A percentile compares a stretch with the other conserved stretches of the same genome.
These are phyloP conservation scores for Apeltes quadracus DNA, from an alignment of 2,113 vertebrate genomes.

Conservation along the genomic window DNA sequence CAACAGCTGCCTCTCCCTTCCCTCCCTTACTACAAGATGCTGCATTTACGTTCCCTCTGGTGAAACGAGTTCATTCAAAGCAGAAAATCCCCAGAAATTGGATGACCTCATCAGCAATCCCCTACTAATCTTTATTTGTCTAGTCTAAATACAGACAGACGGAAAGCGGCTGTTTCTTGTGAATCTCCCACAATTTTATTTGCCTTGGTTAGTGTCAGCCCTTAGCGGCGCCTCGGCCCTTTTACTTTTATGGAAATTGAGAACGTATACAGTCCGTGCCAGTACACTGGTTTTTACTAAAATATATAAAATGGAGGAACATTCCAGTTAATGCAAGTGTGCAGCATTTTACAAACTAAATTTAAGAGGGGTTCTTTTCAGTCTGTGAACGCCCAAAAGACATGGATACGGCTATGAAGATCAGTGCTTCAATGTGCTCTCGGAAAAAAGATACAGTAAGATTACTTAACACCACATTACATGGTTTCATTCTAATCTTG, in stretches of 20 bases:
- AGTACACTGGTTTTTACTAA: not conserved
- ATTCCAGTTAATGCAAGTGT: not conserved
- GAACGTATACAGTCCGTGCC: no score
- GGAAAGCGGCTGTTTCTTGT: slow-evolving; percentile 16
- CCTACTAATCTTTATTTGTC: slow-evolving; percentile 49
- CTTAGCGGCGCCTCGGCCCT: not conserved
- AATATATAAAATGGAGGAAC: not conserved
- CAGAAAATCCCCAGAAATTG: slow-evolving; percentile 41
- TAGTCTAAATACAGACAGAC: slow-evolving; percentile 19
- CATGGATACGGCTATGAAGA: not conserved
- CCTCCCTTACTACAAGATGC: slow-evolving; percentile 23
- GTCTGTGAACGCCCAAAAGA: not conserved
- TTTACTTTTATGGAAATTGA: not conserved
- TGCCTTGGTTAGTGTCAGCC: not conserved
- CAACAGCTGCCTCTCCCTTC: slow-evolving; percentile 34
- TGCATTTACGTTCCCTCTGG: slow-evolving; percentile 33
- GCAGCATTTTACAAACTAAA: not conserved
- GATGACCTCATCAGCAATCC: slow-evolving; percentile 45
- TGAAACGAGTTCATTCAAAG: slow-evolving; percentile 34
- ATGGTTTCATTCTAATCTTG: not conserved
- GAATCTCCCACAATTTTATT: not conserved
- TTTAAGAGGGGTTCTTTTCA: not conserved
- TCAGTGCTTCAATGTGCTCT: not conserved
- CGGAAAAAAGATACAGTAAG: not conserved
- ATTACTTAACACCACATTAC: not conserved